Base-by-base conservation (phyloP, 2,113 vertebrate genomes). In the Guaruba guarouba region DNA sequence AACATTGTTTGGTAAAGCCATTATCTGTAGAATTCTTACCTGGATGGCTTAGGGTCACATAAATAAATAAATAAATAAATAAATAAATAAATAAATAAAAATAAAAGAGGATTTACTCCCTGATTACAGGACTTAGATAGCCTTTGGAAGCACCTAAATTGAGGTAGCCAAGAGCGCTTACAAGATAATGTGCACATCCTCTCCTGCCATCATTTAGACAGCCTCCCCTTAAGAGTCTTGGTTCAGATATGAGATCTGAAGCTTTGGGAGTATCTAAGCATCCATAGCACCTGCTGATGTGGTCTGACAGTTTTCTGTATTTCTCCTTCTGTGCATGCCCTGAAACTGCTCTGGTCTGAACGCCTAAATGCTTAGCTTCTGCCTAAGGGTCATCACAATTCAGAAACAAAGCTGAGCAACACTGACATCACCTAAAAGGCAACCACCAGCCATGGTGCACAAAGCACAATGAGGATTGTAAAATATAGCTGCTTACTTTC, bases 81-180 rank as follows among this genome's bases (percentile, higher is more conserved):
- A 54, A 31, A 52, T 28, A 17, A 18, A 29, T 41, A 41, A 43
- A 43, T 11, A 54, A 54, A 11, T 17, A 54, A 54, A 29, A 31
- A 54, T 31, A 31, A 63, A 77, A 46, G 17, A 44, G 18, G 44
- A 35, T 67, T 88, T 74, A 4, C 25, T 54, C 12, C 92, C 23
- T 71, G 27, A 0, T 83, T 66, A 7, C 7, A 63, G n/a, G n/a
- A 28, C 24, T 71, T 49, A 22, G 29, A 3, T 63, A 37, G 37
- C 43, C 46, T 63, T 92, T 82, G 49, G 76, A 48, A 84, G 23
- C 13, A 44, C 27, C 66, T 57, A 52, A n/a, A 63, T 4, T 28
- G 46, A 67, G 63, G 44, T 25, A 44, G 6, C 7, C 16, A 11
- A 18, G 48, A 62, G 29, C 0, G 0, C 20, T 73, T 68, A 35